phyloP scores from a whole-genome alignment of 1,140 invertebrate genomes.

The Aphidius ervi region DNA sequence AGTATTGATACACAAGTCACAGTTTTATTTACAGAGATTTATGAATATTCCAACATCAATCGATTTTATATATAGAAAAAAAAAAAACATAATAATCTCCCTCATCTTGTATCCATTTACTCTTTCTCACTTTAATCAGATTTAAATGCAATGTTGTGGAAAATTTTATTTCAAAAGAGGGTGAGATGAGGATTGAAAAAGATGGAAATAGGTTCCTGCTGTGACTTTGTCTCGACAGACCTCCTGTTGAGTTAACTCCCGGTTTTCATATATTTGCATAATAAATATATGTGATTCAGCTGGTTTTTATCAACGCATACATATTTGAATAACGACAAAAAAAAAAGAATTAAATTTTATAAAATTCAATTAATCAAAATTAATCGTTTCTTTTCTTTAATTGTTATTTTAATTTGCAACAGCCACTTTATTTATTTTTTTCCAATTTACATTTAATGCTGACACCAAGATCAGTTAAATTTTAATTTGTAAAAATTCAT shows the following conservation, averaged over 20 bases:
- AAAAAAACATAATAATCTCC: constrained; percentile 8
- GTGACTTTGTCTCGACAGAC: constrained; percentile 51
- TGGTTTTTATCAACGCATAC: neutral
- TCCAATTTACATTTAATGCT: no score
- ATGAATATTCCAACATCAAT: neutral
- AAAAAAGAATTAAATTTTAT: no score
- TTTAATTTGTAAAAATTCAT: no score
- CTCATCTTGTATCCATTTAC: constrained; percentile 26
- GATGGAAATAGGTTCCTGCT: constrained; percentile 34
- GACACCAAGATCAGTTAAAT: no score
- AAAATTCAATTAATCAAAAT: no score
- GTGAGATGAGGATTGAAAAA: constrained; percentile 5
- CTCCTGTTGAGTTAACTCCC: constrained; percentile 28
- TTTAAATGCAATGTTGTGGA: constrained; percentile 54
- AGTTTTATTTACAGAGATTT: constrained; percentile 45
- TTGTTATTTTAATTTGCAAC: no score
- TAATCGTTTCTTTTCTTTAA: no score
- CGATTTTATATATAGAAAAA: constrained; percentile 4
- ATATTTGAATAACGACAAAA: no score
- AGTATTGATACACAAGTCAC: constrained; percentile 39
- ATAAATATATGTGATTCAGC: constrained; percentile 8
- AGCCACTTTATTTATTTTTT: no score
- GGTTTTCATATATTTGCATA: constrained; percentile 19
- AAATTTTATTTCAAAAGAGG: constrained; percentile 50
- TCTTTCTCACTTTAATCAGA: constrained; percentile 49